Conservation (phyloP, 2,888 invertebrate genomes). For the Trichacis sp. region DNA sequence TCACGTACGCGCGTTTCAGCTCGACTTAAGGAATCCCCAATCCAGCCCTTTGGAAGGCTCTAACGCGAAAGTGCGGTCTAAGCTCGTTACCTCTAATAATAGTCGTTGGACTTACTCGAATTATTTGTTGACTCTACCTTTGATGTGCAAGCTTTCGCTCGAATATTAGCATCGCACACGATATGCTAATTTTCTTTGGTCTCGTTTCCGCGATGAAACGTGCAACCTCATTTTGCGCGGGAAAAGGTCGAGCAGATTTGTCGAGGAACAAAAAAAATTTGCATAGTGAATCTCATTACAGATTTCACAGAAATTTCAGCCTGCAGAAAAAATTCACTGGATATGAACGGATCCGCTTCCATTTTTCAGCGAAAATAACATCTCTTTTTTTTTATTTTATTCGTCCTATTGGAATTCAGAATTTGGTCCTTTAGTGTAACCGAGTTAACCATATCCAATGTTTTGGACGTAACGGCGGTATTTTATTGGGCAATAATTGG, state of each 20-base stretch:
- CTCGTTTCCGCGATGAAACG: not conserved
- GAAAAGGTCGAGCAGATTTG: not conserved
- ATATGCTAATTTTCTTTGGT: not conserved
- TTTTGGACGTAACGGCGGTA: too few species aligned
- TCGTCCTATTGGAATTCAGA: too few species aligned
- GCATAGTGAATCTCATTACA: too few species aligned
- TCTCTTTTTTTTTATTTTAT: too few species aligned
- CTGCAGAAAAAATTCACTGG: too few species aligned
- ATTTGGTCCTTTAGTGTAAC: too few species aligned
- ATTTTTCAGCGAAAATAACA: too few species aligned
- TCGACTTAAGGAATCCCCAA: slow-evolving; percentile 35
- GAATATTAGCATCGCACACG: not conserved
- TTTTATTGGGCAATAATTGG: too few species aligned
- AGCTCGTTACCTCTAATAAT: slow-evolving; percentile 18
- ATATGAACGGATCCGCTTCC: too few species aligned
- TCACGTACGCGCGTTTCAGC: slow-evolving; percentile 26
- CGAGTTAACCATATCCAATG: too few species aligned
- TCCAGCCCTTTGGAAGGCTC: slow-evolving; percentile 30
- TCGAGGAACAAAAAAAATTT: too few species aligned
- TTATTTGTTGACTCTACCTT: not conserved
- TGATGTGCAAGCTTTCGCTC: not conserved
- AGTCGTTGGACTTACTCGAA: slow-evolving; percentile 3
- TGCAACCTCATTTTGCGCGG: not conserved
- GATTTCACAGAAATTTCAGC: too few species aligned
- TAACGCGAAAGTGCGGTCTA: slow-evolving; percentile 28